Evolutionary conservation across 2,888 invertebrate genomes (phyloP).

Genomic region (Patella pellucida): DNA sequence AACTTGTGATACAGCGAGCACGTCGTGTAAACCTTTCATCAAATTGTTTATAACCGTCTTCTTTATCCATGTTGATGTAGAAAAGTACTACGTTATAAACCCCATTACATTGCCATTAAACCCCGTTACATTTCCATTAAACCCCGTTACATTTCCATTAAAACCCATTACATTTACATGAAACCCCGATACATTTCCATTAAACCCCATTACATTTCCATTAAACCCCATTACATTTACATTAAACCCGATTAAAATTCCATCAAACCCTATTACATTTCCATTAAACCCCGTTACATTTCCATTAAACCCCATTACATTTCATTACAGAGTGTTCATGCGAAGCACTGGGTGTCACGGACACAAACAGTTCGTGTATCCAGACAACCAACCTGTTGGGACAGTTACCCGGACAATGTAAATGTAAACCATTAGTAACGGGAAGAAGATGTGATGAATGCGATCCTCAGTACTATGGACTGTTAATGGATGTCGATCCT

Average conservation of each 20-base stretch:
- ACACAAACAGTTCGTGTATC: slow-evolving; percentile 29
- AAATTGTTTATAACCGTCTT: no score
- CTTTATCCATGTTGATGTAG: no score
- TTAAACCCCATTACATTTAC: neutral
- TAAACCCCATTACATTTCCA: neutral
- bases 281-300: neutral
- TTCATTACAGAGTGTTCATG: slow-evolving; percentile 39
- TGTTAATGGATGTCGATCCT: slow-evolving; percentile 20
- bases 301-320: neutral
- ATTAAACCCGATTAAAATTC: neutral
- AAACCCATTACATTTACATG: neutral
- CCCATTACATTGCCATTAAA: no score
- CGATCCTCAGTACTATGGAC: slow-evolving; percentile 40
- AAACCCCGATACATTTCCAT: no score
- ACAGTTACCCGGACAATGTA: slow-evolving; percentile 41
- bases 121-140: no score
- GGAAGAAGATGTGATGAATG: slow-evolving; percentile 48
- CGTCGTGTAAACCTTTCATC: no score
- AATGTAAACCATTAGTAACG: slow-evolving; percentile 40
- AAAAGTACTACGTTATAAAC: no score
- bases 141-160: neutral
- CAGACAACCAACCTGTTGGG: neutral
- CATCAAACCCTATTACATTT: neutral
- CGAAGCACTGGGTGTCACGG: slow-evolving; percentile 37
- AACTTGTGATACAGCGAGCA: no score